Base-by-base conservation (phyloP, 2,888 invertebrate species). In the Ptilodon capucinus region DNA sequence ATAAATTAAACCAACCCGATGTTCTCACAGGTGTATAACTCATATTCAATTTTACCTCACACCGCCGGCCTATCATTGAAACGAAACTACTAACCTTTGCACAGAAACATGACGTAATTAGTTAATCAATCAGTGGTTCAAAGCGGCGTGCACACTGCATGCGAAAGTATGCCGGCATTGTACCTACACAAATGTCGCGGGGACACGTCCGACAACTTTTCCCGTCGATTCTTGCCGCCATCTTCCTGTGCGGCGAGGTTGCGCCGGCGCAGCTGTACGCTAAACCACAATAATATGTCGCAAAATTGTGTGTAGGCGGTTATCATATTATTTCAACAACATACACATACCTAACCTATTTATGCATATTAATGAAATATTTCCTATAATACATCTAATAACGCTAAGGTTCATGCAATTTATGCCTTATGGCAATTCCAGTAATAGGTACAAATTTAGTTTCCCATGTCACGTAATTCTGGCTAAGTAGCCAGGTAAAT, bases 151-250 rank as follows among this genome's bases (percentile, higher is more conserved):
- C 50, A 39, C 46, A 11, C 13, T 52, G 55, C 52, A 59, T 60
- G 45, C 55, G 46, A 57, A 70, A 67, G 48, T 57, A 56, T 57
- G 60, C 51, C 60, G 57, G 57, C 49, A 51, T 59, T 55, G 52
- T 62, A n/a, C n/a, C n/a, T n/a, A 36, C 44, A 54, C 60, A 48
- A 57, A 51, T 61, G 51, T 57, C 42, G 35, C 42, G 42, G 52
- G 55, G 48, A 63, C 59, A 51, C 62, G 59, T 59, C 56, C 45
- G 42, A 65, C 66, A 48, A 61, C 56, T 65, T 68, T 68, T 68
- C 59, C 63, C 59, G 50, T 60, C 52, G 25, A 13, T 18, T 13
- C 35, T 41, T 56, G 48, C 48, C 40, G 58, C 56, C 49, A 54
- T 54, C 30, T 56, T 47, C 38, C 35, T 40, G 42, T 46, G 40